Evolutionary conservation across 2,113 vertebrate genomes (phyloP).

Genomic region (Varanus komodoensis): DNA sequence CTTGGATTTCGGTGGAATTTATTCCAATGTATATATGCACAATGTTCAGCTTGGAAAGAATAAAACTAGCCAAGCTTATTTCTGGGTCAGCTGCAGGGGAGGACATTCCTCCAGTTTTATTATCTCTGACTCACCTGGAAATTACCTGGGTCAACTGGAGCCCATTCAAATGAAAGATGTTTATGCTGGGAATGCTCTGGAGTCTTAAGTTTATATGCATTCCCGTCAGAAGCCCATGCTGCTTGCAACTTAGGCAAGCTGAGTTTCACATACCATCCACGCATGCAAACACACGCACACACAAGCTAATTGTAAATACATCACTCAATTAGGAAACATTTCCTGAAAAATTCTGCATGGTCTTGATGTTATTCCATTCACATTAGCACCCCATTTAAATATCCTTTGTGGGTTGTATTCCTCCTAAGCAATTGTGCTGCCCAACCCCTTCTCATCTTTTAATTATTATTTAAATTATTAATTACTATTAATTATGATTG

Average conservation of each 20-base stretch:
- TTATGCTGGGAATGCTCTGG: neutral
- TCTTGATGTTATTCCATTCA: conserved; percentile 37
- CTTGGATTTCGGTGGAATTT: neutral
- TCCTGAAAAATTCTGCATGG: conserved; percentile 24
- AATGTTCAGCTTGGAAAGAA: neutral
- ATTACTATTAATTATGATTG: conserved; percentile 27
- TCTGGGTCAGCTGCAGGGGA: neutral
- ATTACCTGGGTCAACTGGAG: neutral
- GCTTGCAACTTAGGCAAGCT: neutral
- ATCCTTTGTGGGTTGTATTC: conserved; percentile 30
- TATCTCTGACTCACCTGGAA: conserved; percentile 15
- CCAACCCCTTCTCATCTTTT: neutral
- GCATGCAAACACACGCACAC: too few species aligned
- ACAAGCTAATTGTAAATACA: neutral
- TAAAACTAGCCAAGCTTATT: neutral
- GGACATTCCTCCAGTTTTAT: neutral
- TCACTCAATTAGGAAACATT: neutral
- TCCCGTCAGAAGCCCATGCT: neutral
- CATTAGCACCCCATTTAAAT: neutral
- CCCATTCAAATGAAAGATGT: neutral
- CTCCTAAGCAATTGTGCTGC: neutral
- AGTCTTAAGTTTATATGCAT: neutral
- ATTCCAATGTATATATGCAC: neutral
- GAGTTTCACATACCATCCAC: neutral
- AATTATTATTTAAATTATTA: conserved; percentile 55